Evolutionary conservation across 2,113 vertebrate species (phyloP).

Genomic region (Picathartes gymnocephalus): DNA sequence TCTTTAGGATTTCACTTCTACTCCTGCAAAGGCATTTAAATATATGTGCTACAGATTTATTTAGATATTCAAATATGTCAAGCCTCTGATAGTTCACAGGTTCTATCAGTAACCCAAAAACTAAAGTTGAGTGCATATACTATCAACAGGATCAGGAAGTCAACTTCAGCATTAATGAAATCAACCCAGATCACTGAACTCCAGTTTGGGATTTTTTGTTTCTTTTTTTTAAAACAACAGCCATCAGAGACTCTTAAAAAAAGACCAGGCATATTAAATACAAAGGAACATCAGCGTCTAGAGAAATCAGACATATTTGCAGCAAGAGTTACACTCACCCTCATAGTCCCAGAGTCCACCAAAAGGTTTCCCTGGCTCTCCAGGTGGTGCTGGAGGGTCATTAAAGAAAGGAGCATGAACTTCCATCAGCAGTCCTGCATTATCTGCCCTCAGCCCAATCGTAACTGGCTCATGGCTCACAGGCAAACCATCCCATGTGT

Average conservation of each 20-base stretch:
- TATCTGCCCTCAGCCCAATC: conserved; percentile 71
- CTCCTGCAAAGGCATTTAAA: background rate
- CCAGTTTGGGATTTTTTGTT: background rate
- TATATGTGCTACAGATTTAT: background rate
- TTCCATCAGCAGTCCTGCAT: conserved; percentile 77
- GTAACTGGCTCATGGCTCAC: conserved; percentile 77
- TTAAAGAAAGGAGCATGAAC: conserved; percentile 85
- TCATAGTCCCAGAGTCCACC: conserved; percentile 88
- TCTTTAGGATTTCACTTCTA: background rate
- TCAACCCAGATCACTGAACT: background rate
- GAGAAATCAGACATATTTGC: background rate
- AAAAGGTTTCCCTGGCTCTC: conserved; percentile 78
- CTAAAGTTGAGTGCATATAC: background rate
- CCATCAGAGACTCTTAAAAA: background rate
- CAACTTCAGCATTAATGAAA: background rate
- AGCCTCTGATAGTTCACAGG: background rate
- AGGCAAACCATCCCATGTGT: conserved; percentile 82
- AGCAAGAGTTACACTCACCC: conserved; percentile 69
- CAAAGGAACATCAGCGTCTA: background rate
- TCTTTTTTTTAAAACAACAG: background rate
- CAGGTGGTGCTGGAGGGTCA: conserved; percentile 80
- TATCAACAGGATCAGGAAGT: background rate
- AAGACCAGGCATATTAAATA: background rate
- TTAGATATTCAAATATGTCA: background rate
- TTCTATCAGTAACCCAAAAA: background rate